Evolutionary conservation across 2,888 invertebrate genomes (phyloP).

Genomic region (Cephus sareptanus): DNA sequence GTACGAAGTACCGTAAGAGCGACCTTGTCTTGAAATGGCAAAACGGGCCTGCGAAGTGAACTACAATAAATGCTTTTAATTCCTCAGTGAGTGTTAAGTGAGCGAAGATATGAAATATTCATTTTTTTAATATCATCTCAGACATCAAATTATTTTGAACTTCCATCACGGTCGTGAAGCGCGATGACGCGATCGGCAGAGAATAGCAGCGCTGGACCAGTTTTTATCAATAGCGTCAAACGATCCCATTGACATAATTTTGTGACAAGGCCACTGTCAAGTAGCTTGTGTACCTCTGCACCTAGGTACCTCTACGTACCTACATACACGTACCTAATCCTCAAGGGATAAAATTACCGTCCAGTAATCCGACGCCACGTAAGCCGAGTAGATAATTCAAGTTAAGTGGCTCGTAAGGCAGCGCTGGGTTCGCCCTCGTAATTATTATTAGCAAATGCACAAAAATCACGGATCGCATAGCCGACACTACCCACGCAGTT

Average conservation of each 20-base stretch:
- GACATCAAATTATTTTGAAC: background rate
- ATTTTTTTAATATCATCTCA: background rate
- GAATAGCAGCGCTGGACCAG: background rate
- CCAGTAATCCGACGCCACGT: constrained; percentile 45
- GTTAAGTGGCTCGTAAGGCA: constrained; percentile 34
- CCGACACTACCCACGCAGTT: background rate
- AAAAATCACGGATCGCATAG: background rate
- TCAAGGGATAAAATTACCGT: constrained; percentile 46
- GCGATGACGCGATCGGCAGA: background rate
- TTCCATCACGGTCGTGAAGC: background rate
- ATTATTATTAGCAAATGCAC: constrained; percentile 1
- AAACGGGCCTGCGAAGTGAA: constrained; percentile 30
- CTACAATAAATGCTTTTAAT: constrained; percentile 37
- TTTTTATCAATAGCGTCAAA: background rate
- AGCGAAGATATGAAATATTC: background rate
- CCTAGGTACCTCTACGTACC: background rate
- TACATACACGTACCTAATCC: constrained; percentile 6
- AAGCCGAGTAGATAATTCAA: constrained; percentile 50
- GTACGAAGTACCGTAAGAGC: constrained; percentile 54
- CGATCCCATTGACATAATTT: background rate
- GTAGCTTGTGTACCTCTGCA: constrained; percentile 10
- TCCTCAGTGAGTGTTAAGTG: constrained; percentile 2
- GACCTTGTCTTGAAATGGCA: constrained; percentile 53
- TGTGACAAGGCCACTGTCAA: constrained; percentile 24
- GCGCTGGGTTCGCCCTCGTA: background rate